Conservation (phyloP, 2,113 vertebrate genomes). For the Corapipo altera region DNA sequence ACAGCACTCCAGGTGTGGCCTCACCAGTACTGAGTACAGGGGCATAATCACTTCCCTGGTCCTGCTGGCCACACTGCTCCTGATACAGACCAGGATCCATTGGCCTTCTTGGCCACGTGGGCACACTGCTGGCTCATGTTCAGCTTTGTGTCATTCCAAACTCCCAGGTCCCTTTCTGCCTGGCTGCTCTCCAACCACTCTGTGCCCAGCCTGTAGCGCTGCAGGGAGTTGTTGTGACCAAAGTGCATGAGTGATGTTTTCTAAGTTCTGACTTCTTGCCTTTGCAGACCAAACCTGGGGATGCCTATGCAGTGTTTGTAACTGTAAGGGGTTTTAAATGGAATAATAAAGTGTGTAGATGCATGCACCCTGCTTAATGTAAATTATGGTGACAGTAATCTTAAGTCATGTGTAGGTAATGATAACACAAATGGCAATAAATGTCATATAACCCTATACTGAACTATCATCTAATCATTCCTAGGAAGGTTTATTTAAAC, state of each 20-base stretch:
- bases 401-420: constrained; percentile 35
- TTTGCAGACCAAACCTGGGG: neutral
- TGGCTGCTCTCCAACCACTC: no score
- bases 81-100: no score
- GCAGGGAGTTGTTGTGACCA: no score
- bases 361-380: neutral
- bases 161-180: no score
- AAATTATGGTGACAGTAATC: constrained; percentile 50
- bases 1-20: no score
- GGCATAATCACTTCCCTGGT: no score
- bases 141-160: no score
- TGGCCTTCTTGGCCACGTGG: no score
- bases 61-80: no score
- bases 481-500: constrained; percentile 57
- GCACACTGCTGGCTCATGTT: no score
- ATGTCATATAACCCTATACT: constrained; percentile 33
- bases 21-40: no score
- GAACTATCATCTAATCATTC: constrained; percentile 61
- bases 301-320: neutral
- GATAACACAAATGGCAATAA: constrained; percentile 61
- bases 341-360: neutral
- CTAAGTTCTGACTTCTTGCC: neutral
- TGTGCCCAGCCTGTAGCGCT: no score
- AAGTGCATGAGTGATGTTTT: neutral
- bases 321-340: neutral